These are phyloP conservation scores for Rallus crepitans DNA, from an alignment of 2,797 vertebrate genomes.

Conservation along the genomic window DNA sequence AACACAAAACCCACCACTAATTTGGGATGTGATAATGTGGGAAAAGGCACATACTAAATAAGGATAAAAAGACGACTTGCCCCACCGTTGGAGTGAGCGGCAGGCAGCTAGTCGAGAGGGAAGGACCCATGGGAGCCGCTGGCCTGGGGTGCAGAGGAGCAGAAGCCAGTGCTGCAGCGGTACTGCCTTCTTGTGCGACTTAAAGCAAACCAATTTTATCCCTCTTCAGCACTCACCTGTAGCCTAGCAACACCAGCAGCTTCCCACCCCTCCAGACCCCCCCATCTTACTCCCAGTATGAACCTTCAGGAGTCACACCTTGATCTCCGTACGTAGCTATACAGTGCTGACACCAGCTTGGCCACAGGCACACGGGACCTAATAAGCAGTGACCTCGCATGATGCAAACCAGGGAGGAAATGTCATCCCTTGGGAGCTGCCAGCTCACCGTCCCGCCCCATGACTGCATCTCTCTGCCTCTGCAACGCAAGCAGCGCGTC, in stretches of 20 bases:
- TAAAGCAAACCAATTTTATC: neutral
- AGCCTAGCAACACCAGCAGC: neutral
- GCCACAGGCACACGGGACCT: fast-evolving
- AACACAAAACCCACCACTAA: neutral
- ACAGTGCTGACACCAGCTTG: neutral
- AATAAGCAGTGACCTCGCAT: too few relatives aligned
- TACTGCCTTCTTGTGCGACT: neutral
- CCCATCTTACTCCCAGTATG: neutral
- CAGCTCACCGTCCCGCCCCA: neutral
- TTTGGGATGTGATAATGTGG: fast-evolving
- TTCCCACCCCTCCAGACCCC: neutral
- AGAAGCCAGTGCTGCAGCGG: neutral
- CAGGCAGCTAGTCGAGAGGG: neutral
- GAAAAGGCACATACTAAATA: neutral
- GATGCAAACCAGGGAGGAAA: neutral
- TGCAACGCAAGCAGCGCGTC: fast-evolving
- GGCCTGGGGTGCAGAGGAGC: neutral
- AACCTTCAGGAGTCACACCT: neutral
- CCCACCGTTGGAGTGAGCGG: fast-evolving
- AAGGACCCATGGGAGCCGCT: fast-evolving
- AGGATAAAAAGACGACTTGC: neutral
- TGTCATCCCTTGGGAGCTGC: fast-evolving
- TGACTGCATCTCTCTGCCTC: fast-evolving
- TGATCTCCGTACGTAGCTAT: neutral
- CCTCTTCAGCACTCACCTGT: neutral